Percentiles rank a stretch among this genome's conserved stretches.
Conservation (phyloP, 23 tunicate genomes). For the Pegea sp. region DNA sequence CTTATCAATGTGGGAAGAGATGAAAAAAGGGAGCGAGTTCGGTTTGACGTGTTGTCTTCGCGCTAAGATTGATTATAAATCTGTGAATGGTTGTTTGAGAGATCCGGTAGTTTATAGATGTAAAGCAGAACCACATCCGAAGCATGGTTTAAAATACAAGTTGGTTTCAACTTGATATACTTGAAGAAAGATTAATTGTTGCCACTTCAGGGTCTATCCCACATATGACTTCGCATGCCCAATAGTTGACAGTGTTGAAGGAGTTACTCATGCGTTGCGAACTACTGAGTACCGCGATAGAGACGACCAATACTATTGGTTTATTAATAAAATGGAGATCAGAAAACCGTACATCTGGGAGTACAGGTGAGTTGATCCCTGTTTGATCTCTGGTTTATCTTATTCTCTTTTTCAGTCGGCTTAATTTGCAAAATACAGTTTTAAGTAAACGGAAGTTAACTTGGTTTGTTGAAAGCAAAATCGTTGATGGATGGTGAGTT, state of each 20-base stretch:
- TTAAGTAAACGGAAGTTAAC: constrained; percentile 88
- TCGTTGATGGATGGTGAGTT: constrained; percentile 96
- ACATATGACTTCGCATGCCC: constrained; percentile 99
- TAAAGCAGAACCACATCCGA: constrained; percentile 71
- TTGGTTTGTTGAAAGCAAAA: constrained; percentile 72
- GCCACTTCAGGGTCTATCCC: constrained; percentile 66
- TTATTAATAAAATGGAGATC: constrained; percentile 60
- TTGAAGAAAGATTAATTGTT: background rate
- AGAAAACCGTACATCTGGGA: constrained; percentile 89
- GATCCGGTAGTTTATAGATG: constrained; percentile 97
- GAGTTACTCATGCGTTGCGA: constrained; percentile 89
- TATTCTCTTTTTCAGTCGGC: constrained; percentile 36
- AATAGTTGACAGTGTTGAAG: constrained; percentile 94
- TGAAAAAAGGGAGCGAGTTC: constrained; percentile 42
- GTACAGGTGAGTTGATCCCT: constrained; percentile 33
- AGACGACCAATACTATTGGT: constrained; percentile 95
- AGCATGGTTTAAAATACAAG: constrained; percentile 67
- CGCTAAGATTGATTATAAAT: constrained; percentile 65
- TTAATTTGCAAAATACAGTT: constrained; percentile 94
- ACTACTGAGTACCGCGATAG: constrained; percentile 93
- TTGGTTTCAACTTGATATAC: constrained; percentile 1
- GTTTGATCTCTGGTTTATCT: background rate
- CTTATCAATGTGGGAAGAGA: constrained; percentile 80
- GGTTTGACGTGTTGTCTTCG: constrained; percentile 72
- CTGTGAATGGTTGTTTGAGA: constrained; percentile 88